These are phyloP conservation scores for Yponomeuta malinellus DNA, from an alignment of 2,888 invertebrate species.

Conservation along the genomic window DNA sequence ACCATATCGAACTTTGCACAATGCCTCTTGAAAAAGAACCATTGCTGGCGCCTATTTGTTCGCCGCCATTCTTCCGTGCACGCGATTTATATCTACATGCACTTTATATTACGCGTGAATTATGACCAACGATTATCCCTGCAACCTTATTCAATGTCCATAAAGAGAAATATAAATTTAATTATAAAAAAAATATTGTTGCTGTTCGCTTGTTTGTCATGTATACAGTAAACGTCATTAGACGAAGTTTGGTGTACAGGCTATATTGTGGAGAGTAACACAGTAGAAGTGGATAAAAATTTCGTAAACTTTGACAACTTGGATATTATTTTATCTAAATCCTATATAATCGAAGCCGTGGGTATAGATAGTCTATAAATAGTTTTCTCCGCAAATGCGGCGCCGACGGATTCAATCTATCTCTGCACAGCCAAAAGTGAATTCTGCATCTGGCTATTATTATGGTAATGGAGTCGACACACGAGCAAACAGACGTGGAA, in stretches of 20 bases:
- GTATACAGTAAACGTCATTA: not conserved
- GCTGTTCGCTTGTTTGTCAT: not conserved
- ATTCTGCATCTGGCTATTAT: not conserved
- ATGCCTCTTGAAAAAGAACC: constrained; percentile 1
- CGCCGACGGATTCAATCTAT: not conserved
- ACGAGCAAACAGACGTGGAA: not conserved
- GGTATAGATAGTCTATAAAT: too few relatives aligned
- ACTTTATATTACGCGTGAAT: not conserved
- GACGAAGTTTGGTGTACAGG: too few relatives aligned
- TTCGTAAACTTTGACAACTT: too few relatives aligned
- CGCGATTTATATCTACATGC: not conserved
- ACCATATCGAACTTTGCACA: not conserved
- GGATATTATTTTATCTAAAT: too few relatives aligned
- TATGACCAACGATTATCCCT: too few relatives aligned
- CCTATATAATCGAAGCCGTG: too few relatives aligned
- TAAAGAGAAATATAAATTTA: not conserved
- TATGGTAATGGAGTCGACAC: not conserved
- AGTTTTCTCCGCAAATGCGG: too few relatives aligned
- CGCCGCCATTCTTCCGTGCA: not conserved
- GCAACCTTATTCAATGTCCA: too few relatives aligned
- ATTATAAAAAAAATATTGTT: not conserved
- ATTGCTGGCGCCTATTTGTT: not conserved
- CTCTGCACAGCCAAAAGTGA: not conserved
- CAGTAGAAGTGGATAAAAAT: too few relatives aligned
- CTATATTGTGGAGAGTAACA: too few relatives aligned